Conservation (phyloP, 2,888 invertebrate genomes). For the Monopis laevigella region DNA sequence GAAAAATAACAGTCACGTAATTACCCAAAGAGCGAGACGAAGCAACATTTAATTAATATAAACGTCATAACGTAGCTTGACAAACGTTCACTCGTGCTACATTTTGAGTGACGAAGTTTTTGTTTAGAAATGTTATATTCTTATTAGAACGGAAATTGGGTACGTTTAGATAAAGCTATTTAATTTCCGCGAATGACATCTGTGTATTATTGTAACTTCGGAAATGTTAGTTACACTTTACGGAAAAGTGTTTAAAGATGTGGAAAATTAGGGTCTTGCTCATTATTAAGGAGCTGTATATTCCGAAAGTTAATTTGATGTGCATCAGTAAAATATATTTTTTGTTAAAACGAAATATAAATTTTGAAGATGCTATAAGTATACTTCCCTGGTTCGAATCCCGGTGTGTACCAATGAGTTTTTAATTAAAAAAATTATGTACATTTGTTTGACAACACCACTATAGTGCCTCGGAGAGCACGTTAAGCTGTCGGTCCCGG, state of each 20-base stretch:
- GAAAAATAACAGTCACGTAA: slow-evolving; percentile 11
- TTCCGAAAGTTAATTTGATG: too few relatives aligned
- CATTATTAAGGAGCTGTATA: too few relatives aligned
- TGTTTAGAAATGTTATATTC: slow-evolving; percentile 7
- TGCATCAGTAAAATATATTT: too few relatives aligned
- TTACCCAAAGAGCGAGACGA: slow-evolving; percentile 11
- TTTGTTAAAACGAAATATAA: too few relatives aligned
- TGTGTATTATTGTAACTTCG: background rate
- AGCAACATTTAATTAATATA: slow-evolving; percentile 11
- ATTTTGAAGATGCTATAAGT: too few relatives aligned
- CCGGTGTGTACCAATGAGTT: too few relatives aligned
- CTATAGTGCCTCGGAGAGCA: too few relatives aligned
- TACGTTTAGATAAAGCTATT: slow-evolving; percentile 8
- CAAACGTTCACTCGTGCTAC: slow-evolving; percentile 5
- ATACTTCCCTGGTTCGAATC: too few relatives aligned
- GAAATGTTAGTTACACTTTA: background rate
- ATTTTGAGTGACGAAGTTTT: slow-evolving; percentile 9
- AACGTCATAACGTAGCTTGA: slow-evolving; percentile 8
- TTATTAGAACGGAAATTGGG: slow-evolving; percentile 11
- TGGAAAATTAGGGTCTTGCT: slow-evolving; percentile 5
- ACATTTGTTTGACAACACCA: too few relatives aligned
- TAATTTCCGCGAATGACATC: slow-evolving; percentile 11
- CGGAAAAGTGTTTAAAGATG: slow-evolving; percentile 4
- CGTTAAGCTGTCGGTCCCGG: too few relatives aligned
- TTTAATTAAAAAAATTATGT: too few relatives aligned